Evolutionary conservation across 2,797 vertebrate species (phyloP).

Genomic region (Enteromius viviparus): DNA sequence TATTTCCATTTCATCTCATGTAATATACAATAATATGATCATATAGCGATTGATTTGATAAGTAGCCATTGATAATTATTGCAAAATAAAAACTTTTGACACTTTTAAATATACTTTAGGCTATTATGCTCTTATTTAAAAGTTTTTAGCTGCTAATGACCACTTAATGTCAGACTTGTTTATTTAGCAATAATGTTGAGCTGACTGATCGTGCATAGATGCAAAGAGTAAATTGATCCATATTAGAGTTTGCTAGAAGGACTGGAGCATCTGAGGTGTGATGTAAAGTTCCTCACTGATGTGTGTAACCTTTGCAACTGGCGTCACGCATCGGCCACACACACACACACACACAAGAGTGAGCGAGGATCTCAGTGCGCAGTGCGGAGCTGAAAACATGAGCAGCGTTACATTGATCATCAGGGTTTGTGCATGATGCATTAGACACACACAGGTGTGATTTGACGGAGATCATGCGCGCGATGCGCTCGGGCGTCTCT

Average conservation of each 20-base stretch:
- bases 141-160: not conserved
- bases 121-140: not conserved
- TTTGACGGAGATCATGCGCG: conserved; percentile 60
- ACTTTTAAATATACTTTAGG: not conserved
- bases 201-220: not conserved
- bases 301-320: conserved; percentile 51
- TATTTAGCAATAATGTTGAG: not conserved
- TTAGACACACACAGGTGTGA: conserved; percentile 31
- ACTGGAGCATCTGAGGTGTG: conserved; percentile 19
- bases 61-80: not conserved
- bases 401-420: conserved; percentile 5
- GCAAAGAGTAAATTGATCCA: not conserved
- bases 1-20: not conserved
- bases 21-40: not conserved
- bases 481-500: conserved; percentile 68
- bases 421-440: conserved; percentile 14
- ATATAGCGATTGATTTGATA: not conserved
- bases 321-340: conserved; percentile 84
- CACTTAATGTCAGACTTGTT: not conserved
- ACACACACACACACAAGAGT: conserved; percentile 53
- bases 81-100: not conserved
- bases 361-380: conserved; percentile 34
- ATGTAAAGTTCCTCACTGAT: conserved; percentile 17
- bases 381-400: conserved; percentile 39
- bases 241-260: not conserved